Base-by-base conservation (phyloP, 1,140 invertebrate species). In the Heterodera schachtii region DNA sequence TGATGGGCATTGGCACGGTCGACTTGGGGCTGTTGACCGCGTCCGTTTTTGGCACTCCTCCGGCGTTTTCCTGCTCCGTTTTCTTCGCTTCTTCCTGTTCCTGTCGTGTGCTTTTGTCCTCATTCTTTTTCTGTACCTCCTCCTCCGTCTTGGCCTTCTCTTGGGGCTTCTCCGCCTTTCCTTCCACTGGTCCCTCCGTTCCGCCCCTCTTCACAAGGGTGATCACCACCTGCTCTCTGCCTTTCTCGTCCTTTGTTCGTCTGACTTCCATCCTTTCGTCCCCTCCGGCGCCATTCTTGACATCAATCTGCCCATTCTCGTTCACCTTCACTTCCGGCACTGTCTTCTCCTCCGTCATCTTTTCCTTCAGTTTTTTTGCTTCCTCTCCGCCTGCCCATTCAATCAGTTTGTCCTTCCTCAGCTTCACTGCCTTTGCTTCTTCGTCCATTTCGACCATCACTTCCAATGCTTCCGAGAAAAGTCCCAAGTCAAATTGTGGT, bases 361-460 rank as follows among this genome's bases (percentile, higher is more conserved):
- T 78, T 69, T 13, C 31, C 31, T 31, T 31, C 31, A 31, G 1
- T 49, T 71, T 46, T 47, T 11, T 41, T 41, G 69, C 69, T 71
- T 31, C 31, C 31, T 31, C 31, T 43, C 70, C 76, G 0, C 66
- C 70, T 71, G 64, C 64, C 77, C 77, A 78, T 69, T 78, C 44
- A 49, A 70, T 69, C 60, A 78, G 70, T 69, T 69, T 78, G 70
- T 78, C 77, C 77, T 43, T 78, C 66, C 31, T 64, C 49, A 78
- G 64, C 77, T 47, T 47, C 21, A 78, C 77, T 66, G 43, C 64
- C 8, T 78, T 78, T 11, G 21, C 64, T 19, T 71, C 31, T n/a
- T 31, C 64, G n/a, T 78, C 66, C 31, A 78, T 78, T 78, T 78
- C 77, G 7, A 78, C 64, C 43, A 70, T 31, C 43, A 46, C 47